Evolutionary conservation across 2,888 invertebrate genomes (phyloP).

Genomic region (Lasius fuliginosus): DNA sequence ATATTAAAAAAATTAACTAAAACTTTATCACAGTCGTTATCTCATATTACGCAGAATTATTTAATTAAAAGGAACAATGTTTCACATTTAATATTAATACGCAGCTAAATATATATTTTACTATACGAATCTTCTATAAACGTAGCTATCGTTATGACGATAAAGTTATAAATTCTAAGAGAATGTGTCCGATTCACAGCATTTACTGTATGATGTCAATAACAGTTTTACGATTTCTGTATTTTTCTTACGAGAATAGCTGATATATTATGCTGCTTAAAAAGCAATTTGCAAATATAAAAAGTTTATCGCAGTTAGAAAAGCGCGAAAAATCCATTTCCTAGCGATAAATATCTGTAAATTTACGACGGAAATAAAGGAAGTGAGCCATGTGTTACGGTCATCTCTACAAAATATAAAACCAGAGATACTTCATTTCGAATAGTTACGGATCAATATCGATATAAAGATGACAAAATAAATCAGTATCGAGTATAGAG

Average conservation of each 20-base stretch:
- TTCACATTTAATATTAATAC: background rate
- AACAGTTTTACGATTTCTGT: background rate
- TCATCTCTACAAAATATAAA: conserved; percentile 27
- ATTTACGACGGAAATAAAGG: conserved; percentile 31
- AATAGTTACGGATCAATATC: conserved; percentile 34
- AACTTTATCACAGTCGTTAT: background rate
- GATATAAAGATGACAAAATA: conserved; percentile 4
- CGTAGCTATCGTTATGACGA: background rate
- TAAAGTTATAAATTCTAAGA: background rate
- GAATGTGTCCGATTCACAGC: background rate
- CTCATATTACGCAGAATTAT: background rate
- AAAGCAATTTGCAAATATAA: conserved; percentile 16
- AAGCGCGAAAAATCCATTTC: conserved; percentile 15
- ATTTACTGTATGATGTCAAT: background rate
- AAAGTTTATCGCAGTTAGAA: conserved; percentile 2
- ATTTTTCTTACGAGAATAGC: background rate
- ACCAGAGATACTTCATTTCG: conserved; percentile 15
- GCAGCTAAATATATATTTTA: background rate
- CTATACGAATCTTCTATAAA: background rate
- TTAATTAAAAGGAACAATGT: background rate
- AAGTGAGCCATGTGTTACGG: background rate
- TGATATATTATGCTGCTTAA: conserved; percentile 4
- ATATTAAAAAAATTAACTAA: background rate
- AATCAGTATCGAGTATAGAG: background rate
- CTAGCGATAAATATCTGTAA: conserved; percentile 23